Evolutionary conservation across 1,140 invertebrate genomes (phyloP).

Genomic region (Halotydeus destructor): DNA sequence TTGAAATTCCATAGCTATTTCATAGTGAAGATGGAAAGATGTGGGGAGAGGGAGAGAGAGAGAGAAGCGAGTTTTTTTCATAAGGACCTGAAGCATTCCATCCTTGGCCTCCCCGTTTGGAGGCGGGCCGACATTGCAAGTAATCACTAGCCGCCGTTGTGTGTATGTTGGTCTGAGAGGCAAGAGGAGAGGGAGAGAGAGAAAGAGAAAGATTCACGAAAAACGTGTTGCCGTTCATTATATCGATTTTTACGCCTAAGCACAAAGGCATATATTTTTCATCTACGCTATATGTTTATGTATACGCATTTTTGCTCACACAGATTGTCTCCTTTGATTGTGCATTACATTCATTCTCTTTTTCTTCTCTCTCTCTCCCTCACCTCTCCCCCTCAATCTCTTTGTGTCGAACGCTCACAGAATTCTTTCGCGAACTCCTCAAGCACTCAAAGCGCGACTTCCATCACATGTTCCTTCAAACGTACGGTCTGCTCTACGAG

Average conservation of each 20-base stretch:
- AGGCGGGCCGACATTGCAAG: not conserved
- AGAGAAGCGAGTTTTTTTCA: not conserved
- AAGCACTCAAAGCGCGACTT: slow-evolving; percentile 59
- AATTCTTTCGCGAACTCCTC: slow-evolving; percentile 63
- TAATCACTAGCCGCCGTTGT: not conserved
- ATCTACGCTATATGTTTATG: not conserved
- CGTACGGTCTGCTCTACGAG: slow-evolving; percentile 85
- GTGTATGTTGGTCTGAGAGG: slow-evolving; percentile 1
- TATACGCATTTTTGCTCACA: not conserved
- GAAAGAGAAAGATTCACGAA: not conserved
- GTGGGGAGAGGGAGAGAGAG: not conserved
- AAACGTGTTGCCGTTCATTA: not conserved
- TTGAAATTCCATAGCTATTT: not conserved
- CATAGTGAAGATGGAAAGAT: not conserved
- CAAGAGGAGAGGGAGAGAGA: slow-evolving; percentile 2
- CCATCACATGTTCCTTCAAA: slow-evolving; percentile 79
- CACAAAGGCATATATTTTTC: too few relatives aligned
- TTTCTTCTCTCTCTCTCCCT: slow-evolving; percentile 2
- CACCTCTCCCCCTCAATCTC: too few relatives aligned
- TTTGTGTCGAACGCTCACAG: too few relatives aligned
- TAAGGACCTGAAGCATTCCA: not conserved
- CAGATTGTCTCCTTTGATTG: too few relatives aligned
- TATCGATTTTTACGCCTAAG: not conserved
- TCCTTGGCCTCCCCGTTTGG: not conserved
- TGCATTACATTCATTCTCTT: not conserved